Evolutionary conservation across 2,888 invertebrate genomes (phyloP), one percentile per base, ranked within the genome.

Genomic region (Bembecia ichneumoniformis): DNA sequence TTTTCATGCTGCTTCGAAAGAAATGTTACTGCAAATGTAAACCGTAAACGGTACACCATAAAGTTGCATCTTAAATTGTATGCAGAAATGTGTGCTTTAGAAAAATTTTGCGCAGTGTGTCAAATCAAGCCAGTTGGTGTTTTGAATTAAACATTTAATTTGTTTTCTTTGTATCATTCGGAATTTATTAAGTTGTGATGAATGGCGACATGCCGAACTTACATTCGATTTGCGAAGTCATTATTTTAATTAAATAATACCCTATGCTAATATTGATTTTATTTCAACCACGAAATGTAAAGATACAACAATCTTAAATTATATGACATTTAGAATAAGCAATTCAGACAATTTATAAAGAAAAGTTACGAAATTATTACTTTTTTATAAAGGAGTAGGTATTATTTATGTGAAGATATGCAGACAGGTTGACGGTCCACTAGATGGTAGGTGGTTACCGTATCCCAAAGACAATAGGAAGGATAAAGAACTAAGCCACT

Each of bases 81-180:
- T 40, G 13, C 3, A 40, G 2, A 1, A 40, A 40, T 13, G 4
- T 5, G 9, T n/a, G 40, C 40, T 28, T 28, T 9, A 14, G 7
- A 11, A 40, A 11, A 11, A 13, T 13, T 13, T 40, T 44, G 15
- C 16, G 15, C 17, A 61, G 73, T 70, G 76, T 75, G 71, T 66
- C 80, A 71, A 79, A 80, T 74, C 51, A 52, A 65, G 63, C 68
- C 82, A 79, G 82, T 82, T 82, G 82, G 77, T 72, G 60, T 69
- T 58, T 74, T 78, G 79, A 81, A 84, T 82, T 76, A 79, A 77
- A 82, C 77, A 77, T 83, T 83, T 82, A 82, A 84, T 84, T 82
- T 81, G 82, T 81, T 82, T 82, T 67, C 71, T 73, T 78, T 81
- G 70, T 79, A 70, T 67, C 54, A 55, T 63, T 64, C 52, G 60